Evolutionary conservation across 2,113 vertebrate species (phyloP), one percentile per base, ranked within the genome.

Genomic region (Chitala chitala): DNA sequence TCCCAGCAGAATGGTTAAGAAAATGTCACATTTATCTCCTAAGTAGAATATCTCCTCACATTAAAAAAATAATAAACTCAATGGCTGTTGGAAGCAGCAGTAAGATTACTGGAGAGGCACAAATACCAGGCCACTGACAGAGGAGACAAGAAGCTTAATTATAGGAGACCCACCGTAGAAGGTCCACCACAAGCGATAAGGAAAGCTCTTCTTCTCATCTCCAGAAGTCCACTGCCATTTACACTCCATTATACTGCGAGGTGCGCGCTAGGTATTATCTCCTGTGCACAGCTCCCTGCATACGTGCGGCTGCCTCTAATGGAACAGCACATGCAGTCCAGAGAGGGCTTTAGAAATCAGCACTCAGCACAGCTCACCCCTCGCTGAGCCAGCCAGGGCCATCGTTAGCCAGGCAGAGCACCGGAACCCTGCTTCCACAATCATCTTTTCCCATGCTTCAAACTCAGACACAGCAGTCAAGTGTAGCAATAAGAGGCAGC

Each of bases 341-440:
- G 6, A 26, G 59, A 65, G 59, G 40, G 72, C 15, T 24, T 70
- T 70, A 70, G 48, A 29, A n/a, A 74, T 51, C 15, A 42, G 46
- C 24, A 29, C 7, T 22, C 24, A 55, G 56, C 24, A 22, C 5
- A 20, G 6, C 48, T 5, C n/a, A 20, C 36, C 53, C 6, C 33
- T 56, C 24, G 15, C 68, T 6, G 42, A 48, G 66, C 44, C n/a
- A 13, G 48, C 15, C 24, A n/a, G 8, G 17, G 46, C 22, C 51
- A 70, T 70, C 68, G 29, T 13, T 7, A 4, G 3, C 48, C 10
- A 8, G 29, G 24, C 68, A 46, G 22, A 54, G 20, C 51, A n/a
- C 54, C 69, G 38, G 46, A 48, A 48, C 38, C 51, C 53, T 31
- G 51, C 38, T 55, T 36, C 38, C 26, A 33, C 12, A 24, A 55